Evolutionary conservation across 2,113 vertebrate species (phyloP).

Genomic region (Galeopterus variegatus): DNA sequence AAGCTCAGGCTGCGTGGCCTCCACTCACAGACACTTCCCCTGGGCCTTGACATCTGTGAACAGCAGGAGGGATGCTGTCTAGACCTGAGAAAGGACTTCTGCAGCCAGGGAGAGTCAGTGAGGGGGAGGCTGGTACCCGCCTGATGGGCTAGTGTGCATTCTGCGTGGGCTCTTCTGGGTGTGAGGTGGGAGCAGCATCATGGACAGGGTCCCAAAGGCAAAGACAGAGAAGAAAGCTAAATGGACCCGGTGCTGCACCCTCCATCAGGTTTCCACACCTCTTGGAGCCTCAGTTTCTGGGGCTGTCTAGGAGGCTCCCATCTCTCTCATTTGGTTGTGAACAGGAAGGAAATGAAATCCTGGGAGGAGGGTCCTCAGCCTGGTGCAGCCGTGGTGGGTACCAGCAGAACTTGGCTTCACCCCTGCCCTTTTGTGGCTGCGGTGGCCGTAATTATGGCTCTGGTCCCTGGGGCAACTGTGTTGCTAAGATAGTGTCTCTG

Average conservation of each 20-base stretch:
- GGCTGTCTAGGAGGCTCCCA: neutral
- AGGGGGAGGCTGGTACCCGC: neutral
- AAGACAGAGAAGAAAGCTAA: neutral
- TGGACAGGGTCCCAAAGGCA: neutral
- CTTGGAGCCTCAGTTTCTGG: neutral
- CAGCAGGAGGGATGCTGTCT: neutral
- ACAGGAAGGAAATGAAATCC: neutral
- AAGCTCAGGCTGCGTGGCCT: neutral
- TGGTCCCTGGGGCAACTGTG: constrained; percentile 68
- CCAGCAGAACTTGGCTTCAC: neutral
- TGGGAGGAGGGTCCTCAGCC: neutral
- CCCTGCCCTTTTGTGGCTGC: neutral
- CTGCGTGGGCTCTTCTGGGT: neutral
- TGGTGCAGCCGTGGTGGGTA: accelerated
- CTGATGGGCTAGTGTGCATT: neutral
- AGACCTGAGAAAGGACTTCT: neutral
- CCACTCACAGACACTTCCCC: neutral
- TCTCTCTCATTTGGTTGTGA: neutral
- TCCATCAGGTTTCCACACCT: neutral
- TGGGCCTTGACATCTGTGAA: neutral
- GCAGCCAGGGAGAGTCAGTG: no score
- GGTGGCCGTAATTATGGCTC: neutral
- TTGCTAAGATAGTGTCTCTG: constrained; percentile 74
- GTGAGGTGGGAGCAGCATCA: accelerated
- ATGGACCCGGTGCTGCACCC: neutral